phyloP scores from a whole-genome alignment of 2,888 invertebrate species.

The Drosophila nigritarsus region DNA sequence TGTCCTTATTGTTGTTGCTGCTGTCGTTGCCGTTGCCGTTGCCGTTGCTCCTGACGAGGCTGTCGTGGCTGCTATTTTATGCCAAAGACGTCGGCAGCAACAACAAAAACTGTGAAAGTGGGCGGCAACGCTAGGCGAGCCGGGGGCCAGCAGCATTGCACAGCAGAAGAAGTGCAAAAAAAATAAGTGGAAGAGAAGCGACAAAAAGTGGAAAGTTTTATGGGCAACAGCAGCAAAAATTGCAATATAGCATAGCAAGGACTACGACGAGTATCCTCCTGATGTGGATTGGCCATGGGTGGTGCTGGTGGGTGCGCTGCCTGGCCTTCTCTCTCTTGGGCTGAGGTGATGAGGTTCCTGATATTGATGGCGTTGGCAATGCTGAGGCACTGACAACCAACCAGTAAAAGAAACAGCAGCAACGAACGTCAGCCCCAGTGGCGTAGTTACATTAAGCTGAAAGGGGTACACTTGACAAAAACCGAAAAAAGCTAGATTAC shows the following conservation, averaged over 20 bases:
- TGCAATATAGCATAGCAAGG: conserved; percentile 75
- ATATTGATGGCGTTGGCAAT: conserved; percentile 70
- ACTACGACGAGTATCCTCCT: conserved; percentile 36
- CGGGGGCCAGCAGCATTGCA: conserved; percentile 34
- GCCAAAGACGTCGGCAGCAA: conserved; percentile 55
- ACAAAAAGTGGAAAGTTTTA: conserved; percentile 81
- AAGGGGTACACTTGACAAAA: neutral
- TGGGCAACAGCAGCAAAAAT: conserved; percentile 81
- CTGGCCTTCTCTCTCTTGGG: conserved; percentile 4
- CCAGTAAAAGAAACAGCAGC: conserved; percentile 17
- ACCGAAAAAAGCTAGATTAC: neutral
- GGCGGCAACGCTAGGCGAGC: conserved; percentile 39
- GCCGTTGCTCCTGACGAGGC: conserved; percentile 47
- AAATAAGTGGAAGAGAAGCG: conserved; percentile 49
- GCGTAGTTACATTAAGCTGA: conserved; percentile 15
- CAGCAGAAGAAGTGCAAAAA: conserved; percentile 34
- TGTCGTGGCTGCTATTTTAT: conserved; percentile 62
- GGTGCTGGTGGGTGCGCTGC: neutral
- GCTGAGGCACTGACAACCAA: conserved; percentile 62
- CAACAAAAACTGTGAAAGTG: conserved; percentile 50
- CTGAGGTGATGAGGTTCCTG: conserved; percentile 60
- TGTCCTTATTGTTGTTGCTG: conserved; percentile 77
- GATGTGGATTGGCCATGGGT: conserved; percentile 43
- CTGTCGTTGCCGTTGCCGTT: conserved; percentile 12
- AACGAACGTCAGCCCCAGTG: conserved; percentile 16